A percentile compares a stretch with the other conserved stretches of the same genome.
Evolutionary conservation across 2,797 vertebrate genomes (phyloP).

Genomic region (Sciurus carolinensis): DNA sequence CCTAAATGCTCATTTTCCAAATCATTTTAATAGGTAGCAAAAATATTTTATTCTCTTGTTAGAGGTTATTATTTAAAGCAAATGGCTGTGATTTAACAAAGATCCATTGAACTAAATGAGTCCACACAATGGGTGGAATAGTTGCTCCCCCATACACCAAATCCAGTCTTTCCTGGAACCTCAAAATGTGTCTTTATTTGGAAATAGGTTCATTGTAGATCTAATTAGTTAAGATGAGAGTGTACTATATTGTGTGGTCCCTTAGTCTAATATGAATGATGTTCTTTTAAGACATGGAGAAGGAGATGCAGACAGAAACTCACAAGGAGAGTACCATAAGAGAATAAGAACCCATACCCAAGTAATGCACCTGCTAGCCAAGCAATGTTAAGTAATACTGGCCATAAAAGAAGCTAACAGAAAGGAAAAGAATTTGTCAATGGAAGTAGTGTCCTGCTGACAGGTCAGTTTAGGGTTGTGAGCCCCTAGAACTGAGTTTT

Average conservation of each 20-base stretch:
- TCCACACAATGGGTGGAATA: accelerated
- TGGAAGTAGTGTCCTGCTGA: neutral
- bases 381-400: accelerated
- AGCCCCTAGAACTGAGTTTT: neutral
- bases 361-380: no score
- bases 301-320: neutral
- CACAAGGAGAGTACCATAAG: neutral
- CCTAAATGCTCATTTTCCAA: neutral
- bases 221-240: neutral
- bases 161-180: neutral
- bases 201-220: neutral
- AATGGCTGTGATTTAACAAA: neutral
- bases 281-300: neutral
- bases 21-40: conserved; percentile 37
- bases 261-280: neutral
- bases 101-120: neutral
- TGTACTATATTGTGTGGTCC: neutral
- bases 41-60: neutral
- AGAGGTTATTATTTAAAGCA: neutral
- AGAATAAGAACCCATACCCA: neutral
- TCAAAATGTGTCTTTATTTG: neutral
- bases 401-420: neutral
- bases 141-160: neutral
- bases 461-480: neutral
- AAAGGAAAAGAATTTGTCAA: neutral